A percentile compares a stretch with the other conserved stretches of the same genome.
phyloP scores from a whole-genome alignment of 2,113 vertebrate species.

The Gambusia holbrooki region DNA sequence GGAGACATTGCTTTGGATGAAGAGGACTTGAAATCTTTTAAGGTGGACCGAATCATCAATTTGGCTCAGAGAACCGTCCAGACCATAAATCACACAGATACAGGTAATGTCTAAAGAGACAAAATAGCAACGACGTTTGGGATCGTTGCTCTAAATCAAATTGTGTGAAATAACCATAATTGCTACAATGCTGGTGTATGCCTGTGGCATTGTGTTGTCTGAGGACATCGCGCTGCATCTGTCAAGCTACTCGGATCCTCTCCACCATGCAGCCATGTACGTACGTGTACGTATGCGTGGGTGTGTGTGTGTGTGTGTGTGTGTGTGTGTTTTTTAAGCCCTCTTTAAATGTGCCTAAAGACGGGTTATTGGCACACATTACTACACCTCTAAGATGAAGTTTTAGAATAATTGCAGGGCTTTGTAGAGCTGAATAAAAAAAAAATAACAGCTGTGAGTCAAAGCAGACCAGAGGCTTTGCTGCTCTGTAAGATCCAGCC shows the following conservation, averaged over 20 bases:
- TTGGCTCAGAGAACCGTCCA: slow-evolving; percentile 78
- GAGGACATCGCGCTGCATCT: slow-evolving; percentile 2
- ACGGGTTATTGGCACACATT: slow-evolving; percentile 21
- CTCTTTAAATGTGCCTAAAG: slow-evolving; percentile 35
- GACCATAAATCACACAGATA: slow-evolving; percentile 69
- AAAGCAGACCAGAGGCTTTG: slow-evolving; percentile 8
- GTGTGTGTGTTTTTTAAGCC: not conserved
- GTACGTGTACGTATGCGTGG: slow-evolving; percentile 1
- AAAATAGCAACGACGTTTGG: not conserved
- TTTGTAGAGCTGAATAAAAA: slow-evolving; percentile 38
- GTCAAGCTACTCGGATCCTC: slow-evolving; percentile 21
- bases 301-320: not conserved
- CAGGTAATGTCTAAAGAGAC: slow-evolving; percentile 65
- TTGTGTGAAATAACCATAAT: not conserved
- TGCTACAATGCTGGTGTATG: not conserved
- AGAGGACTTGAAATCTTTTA: slow-evolving; percentile 89
- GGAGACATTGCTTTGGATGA: slow-evolving; percentile 97
- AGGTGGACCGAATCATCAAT: slow-evolving; percentile 85
- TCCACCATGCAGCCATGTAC: not conserved
- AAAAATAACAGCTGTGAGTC: slow-evolving; percentile 50
- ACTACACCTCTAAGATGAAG: slow-evolving; percentile 45
- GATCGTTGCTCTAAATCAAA: not conserved
- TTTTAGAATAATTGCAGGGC: slow-evolving; percentile 45
- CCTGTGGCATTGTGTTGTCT: not conserved
- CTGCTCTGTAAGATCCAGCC: slow-evolving; percentile 36